Evolutionary conservation across 2,888 invertebrate genomes (phyloP).

Genomic region (Ornithoptera priamus): DNA sequence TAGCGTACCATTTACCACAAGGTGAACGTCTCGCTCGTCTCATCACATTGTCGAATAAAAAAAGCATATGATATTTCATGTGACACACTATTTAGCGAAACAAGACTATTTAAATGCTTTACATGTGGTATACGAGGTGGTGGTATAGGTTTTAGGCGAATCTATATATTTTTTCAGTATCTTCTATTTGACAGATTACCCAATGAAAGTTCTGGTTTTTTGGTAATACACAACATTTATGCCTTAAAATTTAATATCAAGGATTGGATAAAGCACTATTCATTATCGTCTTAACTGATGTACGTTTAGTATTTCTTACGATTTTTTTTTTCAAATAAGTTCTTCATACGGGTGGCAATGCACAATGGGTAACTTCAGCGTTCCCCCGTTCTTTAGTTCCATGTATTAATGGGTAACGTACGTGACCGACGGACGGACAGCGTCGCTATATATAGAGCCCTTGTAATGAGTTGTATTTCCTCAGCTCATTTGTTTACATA

Average conservation of each 20-base stretch:
- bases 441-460: constrained; percentile 52
- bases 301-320: neutral
- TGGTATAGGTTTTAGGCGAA: constrained; percentile 51
- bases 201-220: too few relatives aligned
- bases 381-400: constrained; percentile 46
- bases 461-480: constrained; percentile 61
- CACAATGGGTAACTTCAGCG: constrained; percentile 17
- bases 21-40: too few relatives aligned
- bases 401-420: constrained; percentile 61
- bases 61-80: too few relatives aligned
- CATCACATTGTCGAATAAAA: too few relatives aligned
- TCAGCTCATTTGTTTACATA: constrained; percentile 36
- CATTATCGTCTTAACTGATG: too few relatives aligned
- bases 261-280: too few relatives aligned
- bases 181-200: too few relatives aligned
- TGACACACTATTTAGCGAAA: too few relatives aligned
- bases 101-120: too few relatives aligned
- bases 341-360: constrained; percentile 6
- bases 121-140: neutral
- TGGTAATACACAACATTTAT: too few relatives aligned
- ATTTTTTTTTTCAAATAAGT: neutral
- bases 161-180: constrained; percentile 1
- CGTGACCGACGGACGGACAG: constrained; percentile 60
- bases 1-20: too few relatives aligned
- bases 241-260: too few relatives aligned